Percentiles rank a stretch among this genome's conserved stretches.
Evolutionary conservation across 1,140 invertebrate species (phyloP).

Genomic region (Colletes gigas): DNA sequence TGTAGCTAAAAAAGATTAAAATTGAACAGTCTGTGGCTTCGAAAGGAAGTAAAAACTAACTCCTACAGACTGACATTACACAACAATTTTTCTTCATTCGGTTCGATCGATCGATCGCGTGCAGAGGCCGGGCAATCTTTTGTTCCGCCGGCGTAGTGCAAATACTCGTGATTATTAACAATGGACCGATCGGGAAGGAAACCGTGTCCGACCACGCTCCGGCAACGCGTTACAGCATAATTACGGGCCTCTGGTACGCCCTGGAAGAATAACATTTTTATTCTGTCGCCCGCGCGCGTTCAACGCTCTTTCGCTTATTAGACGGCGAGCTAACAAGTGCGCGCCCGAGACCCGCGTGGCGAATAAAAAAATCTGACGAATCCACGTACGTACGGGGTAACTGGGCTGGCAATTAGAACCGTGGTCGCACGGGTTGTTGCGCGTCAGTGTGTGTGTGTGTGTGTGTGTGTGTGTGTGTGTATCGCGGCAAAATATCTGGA

Average conservation of each 20-base stretch:
- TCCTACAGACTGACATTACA: no score
- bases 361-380: constrained; percentile 45
- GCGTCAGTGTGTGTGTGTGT: background rate
- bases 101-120: background rate
- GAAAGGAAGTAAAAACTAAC: no score
- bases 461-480: background rate
- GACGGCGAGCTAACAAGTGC: constrained; percentile 41
- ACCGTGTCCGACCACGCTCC: background rate
- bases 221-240: constrained; percentile 48
- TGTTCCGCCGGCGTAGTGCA: background rate
- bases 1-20: no score
- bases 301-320: constrained; percentile 25
- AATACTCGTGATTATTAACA: constrained; percentile 27
- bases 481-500: constrained; percentile 50
- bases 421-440: background rate
- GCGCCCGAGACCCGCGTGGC: constrained; percentile 14
- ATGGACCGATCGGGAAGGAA: constrained; percentile 6
- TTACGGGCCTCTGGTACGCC: constrained; percentile 22
- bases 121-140: constrained; percentile 6
- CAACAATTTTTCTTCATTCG: no score
- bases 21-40: no score
- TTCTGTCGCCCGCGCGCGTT: constrained; percentile 38
- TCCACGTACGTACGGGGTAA: constrained; percentile 14
- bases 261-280: constrained; percentile 48
- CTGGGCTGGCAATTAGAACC: constrained; percentile 50